Percentiles rank a stretch among this genome's conserved stretches.
phyloP scores from a whole-genome alignment of 2,888 invertebrate genomes.

The Mactromeris polynyma region DNA sequence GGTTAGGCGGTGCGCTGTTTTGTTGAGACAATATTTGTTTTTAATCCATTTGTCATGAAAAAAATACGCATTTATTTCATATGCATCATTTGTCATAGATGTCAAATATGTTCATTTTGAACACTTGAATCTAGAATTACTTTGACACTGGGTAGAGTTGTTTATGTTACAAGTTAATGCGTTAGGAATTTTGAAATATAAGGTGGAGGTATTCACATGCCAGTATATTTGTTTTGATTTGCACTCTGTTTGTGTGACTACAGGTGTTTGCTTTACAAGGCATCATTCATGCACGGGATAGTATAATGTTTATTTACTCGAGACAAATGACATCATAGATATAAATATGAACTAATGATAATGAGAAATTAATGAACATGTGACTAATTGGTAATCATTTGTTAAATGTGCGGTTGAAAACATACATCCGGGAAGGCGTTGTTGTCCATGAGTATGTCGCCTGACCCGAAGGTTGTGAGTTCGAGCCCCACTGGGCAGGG shows the following conservation, averaged over 20 bases:
- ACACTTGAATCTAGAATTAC: neutral
- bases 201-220: neutral
- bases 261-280: no score
- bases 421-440: no score
- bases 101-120: neutral
- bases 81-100: neutral
- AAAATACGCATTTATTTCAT: neutral
- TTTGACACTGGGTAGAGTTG: neutral
- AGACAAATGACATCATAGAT: no score
- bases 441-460: no score
- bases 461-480: no score
- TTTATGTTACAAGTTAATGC: neutral
- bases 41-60: constrained; percentile 2
- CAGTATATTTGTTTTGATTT: neutral
- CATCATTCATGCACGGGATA: no score
- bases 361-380: no score
- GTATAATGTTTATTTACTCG: no score
- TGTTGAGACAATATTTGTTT: neutral
- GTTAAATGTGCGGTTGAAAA: no score
- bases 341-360: no score
- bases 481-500: no score
- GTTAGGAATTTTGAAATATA: neutral
- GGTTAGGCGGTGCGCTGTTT: neutral
- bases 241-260: neutral
- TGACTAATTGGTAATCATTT: no score